Conservation (phyloP, 2,888 invertebrate genomes). For the Suillia variegata region DNA sequence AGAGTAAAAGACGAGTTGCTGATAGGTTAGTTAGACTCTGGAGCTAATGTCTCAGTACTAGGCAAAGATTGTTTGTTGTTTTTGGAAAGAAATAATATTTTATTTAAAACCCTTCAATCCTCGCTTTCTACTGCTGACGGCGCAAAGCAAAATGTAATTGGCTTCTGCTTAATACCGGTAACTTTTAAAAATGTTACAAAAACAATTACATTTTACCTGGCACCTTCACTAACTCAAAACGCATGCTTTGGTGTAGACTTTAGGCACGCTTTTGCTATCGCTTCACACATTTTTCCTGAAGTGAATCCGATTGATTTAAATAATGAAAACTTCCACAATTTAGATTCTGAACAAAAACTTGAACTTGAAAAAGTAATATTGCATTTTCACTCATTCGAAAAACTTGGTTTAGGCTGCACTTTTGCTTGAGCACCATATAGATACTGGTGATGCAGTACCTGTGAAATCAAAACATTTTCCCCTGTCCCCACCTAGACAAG, state of each 20-base stretch:
- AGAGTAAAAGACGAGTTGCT: too few relatives aligned
- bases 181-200: background rate
- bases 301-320: background rate
- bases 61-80: too few relatives aligned
- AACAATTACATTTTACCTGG: background rate
- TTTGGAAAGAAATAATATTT: too few relatives aligned
- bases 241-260: background rate
- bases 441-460: background rate
- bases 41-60: too few relatives aligned
- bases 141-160: background rate
- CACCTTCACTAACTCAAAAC: background rate
- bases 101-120: background rate
- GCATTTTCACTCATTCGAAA: constrained; percentile 1
- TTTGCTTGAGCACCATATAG: background rate
- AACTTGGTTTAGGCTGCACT: background rate
- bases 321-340: background rate
- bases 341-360: background rate
- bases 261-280: background rate
- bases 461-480: background rate
- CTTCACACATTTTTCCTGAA: background rate
- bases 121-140: background rate
- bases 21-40: too few relatives aligned
- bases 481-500: background rate
- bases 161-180: background rate
- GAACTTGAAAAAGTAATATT: background rate